These are phyloP conservation scores for Acrocyrtus sp. DNA, from an alignment of 2,888 invertebrate species.

Conservation along the genomic window DNA sequence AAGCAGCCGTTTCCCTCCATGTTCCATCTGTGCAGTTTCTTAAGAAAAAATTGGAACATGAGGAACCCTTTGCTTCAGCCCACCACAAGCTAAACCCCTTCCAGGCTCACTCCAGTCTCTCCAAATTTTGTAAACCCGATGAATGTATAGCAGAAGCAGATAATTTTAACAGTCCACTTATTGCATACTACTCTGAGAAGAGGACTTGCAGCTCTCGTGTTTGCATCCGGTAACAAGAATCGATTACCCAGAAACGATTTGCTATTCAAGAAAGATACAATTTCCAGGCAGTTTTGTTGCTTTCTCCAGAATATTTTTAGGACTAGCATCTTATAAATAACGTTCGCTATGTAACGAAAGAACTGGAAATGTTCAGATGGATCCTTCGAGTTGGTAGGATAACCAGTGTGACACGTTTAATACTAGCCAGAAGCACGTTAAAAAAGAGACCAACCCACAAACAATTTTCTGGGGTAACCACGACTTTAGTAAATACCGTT, in stretches of 20 bases:
- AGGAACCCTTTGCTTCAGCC: not conserved
- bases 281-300: not conserved
- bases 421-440: not conserved
- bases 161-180: too few relatives aligned
- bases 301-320: conserved; percentile 6
- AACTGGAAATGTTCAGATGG: conserved; percentile 14
- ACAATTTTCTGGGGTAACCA: conserved; percentile 2
- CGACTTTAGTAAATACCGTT: not conserved
- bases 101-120: not conserved
- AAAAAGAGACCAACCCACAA: not conserved
- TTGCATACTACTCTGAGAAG: too few relatives aligned
- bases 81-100: conserved; percentile 4
- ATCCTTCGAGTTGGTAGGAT: not conserved
- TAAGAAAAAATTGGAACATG: conserved; percentile 3
- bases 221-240: too few relatives aligned
- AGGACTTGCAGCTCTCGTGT: too few relatives aligned
- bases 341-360: not conserved
- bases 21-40: not conserved
- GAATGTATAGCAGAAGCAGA: too few relatives aligned
- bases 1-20: too few relatives aligned
- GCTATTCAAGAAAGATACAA: not conserved
- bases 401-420: not conserved
- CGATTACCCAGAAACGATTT: too few relatives aligned
- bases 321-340: not conserved
- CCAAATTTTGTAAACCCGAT: too few relatives aligned